Conservation (phyloP, 1,140 invertebrate species). For the Marisa cornuarietis region DNA sequence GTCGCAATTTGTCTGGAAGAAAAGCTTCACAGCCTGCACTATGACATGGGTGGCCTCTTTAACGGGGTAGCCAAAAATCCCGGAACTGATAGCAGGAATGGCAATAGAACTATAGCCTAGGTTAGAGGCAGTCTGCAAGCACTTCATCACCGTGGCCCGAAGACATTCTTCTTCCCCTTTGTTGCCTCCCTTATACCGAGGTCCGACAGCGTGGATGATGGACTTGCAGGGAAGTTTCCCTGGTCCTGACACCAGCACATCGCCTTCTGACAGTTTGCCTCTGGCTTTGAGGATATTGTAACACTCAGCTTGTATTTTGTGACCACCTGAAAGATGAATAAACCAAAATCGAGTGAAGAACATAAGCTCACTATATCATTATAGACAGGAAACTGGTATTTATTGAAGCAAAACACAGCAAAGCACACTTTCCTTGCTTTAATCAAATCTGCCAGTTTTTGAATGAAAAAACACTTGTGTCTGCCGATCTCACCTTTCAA, state of each 20-base stretch:
- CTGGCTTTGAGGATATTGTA: background rate
- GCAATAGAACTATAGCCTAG: constrained; percentile 8
- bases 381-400: too few relatives aligned
- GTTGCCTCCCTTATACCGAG: constrained; percentile 30
- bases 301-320: constrained; percentile 11
- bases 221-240: constrained; percentile 31
- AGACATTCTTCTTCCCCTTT: constrained; percentile 9
- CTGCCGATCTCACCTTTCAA: constrained; percentile 33
- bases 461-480: too few relatives aligned
- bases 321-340: constrained; percentile 5
- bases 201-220: constrained; percentile 42
- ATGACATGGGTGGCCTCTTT: constrained; percentile 29
- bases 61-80: constrained; percentile 38
- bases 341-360: background rate
- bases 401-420: too few relatives aligned
- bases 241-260: constrained; percentile 20
- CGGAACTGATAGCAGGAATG: constrained; percentile 38
- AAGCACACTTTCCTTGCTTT: too few relatives aligned
- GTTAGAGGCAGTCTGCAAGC: background rate
- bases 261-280: constrained; percentile 6
- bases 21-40: constrained; percentile 22
- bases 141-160: constrained; percentile 2
- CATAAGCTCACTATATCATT: too few relatives aligned
- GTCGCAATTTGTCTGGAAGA: constrained; percentile 8
- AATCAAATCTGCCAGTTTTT: too few relatives aligned